A percentile compares a stretch with the other conserved stretches of the same genome.
These are phyloP conservation scores for Unio delphinus DNA, from an alignment of 2,888 invertebrate species.

Conservation along the genomic window DNA sequence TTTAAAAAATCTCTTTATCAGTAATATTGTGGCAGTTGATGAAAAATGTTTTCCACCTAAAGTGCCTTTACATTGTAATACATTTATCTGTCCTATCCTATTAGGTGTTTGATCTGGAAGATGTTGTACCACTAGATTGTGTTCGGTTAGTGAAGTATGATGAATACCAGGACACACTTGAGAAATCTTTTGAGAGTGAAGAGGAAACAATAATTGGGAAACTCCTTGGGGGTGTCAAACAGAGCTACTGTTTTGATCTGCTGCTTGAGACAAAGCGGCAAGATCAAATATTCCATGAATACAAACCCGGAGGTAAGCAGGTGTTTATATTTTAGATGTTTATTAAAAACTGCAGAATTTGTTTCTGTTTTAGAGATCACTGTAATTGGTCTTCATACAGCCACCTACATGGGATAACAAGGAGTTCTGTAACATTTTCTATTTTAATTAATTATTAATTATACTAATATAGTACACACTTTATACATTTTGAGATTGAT, in stretches of 20 bases:
- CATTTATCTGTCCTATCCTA: conserved; percentile 5
- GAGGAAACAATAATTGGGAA: conserved; percentile 74
- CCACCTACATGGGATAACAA: no score
- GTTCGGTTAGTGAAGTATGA: conserved; percentile 83
- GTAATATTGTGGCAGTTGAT: no score
- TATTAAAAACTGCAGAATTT: background rate
- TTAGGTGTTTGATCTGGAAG: conserved; percentile 76
- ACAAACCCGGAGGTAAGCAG: conserved; percentile 76
- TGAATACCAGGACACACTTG: conserved; percentile 77
- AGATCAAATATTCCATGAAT: conserved; percentile 78
- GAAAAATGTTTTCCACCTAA: no score
- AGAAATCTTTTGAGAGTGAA: conserved; percentile 79
- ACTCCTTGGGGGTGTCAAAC: conserved; percentile 73
- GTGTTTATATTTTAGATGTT: background rate
- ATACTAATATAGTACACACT: no score
- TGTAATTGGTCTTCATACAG: no score
- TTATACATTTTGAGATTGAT: no score
- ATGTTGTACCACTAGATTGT: conserved; percentile 77
- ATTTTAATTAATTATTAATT: no score
- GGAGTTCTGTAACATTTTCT: no score
- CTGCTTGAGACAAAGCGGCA: conserved; percentile 79
- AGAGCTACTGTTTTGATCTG: conserved; percentile 76
- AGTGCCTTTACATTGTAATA: no score
- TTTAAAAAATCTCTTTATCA: no score
- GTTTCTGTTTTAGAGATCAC: no score